Evolutionary conservation across 2,888 invertebrate species (phyloP).

Genomic region (Parthenolecanium corni): DNA sequence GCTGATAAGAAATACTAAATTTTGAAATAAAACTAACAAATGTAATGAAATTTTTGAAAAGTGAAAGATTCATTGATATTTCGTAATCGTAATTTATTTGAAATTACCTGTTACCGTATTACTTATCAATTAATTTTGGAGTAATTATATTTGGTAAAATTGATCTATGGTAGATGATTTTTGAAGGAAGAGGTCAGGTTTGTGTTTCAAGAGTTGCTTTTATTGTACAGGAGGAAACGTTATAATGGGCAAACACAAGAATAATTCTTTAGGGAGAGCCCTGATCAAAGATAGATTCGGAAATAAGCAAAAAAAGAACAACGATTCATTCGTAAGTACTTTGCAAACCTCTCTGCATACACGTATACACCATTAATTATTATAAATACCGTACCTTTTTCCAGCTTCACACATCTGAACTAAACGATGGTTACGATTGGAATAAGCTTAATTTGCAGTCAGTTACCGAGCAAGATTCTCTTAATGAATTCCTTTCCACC

Average conservation of each 20-base stretch:
- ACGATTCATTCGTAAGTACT: slow-evolving; percentile 57
- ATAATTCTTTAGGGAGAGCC: slow-evolving; percentile 51
- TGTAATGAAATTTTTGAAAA: no score
- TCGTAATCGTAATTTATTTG: no score
- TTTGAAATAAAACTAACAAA: no score
- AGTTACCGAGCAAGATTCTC: slow-evolving; percentile 88
- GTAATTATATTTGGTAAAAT: no score
- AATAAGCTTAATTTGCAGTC: slow-evolving; percentile 79
- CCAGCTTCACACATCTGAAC: slow-evolving; percentile 70
- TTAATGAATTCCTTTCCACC: slow-evolving; percentile 90
- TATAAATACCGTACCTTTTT: neutral
- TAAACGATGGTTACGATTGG: slow-evolving; percentile 86
- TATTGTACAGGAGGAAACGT: no score
- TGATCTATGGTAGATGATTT: no score
- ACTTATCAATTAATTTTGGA: no score
- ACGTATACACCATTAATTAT: neutral
- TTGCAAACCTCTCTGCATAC: neutral
- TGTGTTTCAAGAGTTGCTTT: no score
- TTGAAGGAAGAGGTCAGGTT: no score
- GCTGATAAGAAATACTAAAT: no score
- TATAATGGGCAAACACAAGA: slow-evolving; percentile 62
- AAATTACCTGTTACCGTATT: no score
- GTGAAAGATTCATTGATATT: no score
- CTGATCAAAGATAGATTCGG: slow-evolving; percentile 66
- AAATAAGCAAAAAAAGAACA: slow-evolving; percentile 51